These are phyloP conservation scores for Scarus forsteni DNA, from an alignment of 2,797 vertebrate genomes.

Conservation along the genomic window DNA sequence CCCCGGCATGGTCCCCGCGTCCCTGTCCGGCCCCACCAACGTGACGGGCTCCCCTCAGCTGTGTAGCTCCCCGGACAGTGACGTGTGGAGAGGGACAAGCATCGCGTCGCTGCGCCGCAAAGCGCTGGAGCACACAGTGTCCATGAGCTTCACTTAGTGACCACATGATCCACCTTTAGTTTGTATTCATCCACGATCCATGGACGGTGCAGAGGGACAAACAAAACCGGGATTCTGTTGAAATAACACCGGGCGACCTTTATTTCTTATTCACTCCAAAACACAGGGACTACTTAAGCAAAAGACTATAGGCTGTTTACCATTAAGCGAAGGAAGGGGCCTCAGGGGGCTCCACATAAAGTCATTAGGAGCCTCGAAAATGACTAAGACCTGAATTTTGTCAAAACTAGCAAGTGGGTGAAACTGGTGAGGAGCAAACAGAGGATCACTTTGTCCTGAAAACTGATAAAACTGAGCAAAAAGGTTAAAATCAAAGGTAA, in stretches of 20 bases:
- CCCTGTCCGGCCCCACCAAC: slow-evolving; percentile 92
- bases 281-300: slow-evolving; percentile 28
- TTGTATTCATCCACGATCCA: slow-evolving; percentile 36
- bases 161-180: slow-evolving; percentile 30
- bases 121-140: slow-evolving; percentile 99
- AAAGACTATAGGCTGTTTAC: no score
- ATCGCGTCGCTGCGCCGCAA: slow-evolving; percentile 97
- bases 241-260: slow-evolving; percentile 7
- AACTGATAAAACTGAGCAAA: no score
- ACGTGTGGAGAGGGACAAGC: slow-evolving; percentile 98
- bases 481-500: no score
- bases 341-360: no score
- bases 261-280: slow-evolving; percentile 3
- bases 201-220: slow-evolving; percentile 29
- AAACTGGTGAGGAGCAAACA: no score
- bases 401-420: no score
- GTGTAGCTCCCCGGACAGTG: slow-evolving; percentile 97
- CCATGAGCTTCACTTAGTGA: slow-evolving; percentile 97
- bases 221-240: slow-evolving; percentile 53
- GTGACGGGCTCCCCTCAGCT: slow-evolving; percentile 95
- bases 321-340: slow-evolving; percentile 6
- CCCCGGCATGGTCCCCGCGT: slow-evolving; percentile 93
- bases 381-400: no score
- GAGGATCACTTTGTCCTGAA: no score
- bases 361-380: no score